Evolutionary conservation across 2,113 vertebrate species (phyloP).

Genomic region (Amphilophus citrinellus): DNA sequence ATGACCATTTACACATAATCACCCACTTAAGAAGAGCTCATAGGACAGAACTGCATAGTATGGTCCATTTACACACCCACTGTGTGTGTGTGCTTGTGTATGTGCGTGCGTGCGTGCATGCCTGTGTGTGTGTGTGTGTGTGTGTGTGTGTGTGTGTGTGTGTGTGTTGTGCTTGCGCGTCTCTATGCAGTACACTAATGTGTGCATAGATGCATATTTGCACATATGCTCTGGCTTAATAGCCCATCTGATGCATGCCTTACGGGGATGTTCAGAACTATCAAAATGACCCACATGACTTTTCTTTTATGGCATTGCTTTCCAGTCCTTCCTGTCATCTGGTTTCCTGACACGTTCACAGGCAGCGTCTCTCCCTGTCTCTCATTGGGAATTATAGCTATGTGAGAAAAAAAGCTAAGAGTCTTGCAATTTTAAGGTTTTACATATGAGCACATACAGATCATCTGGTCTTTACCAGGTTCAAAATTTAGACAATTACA

Average conservation of each 20-base stretch:
- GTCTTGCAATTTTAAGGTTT: too few species aligned
- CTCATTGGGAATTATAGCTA: background rate
- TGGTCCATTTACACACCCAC: constrained; percentile 59
- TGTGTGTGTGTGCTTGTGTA: constrained; percentile 12
- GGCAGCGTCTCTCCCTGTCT: background rate
- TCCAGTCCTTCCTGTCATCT: constrained; percentile 1
- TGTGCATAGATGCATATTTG: constrained; percentile 26
- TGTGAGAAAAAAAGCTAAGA: background rate
- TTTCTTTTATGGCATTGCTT: constrained; percentile 36
- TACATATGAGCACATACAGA: too few species aligned
- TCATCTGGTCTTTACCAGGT: too few species aligned
- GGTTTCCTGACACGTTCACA: background rate
- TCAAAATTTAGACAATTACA: too few species aligned
- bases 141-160: constrained; percentile 32
- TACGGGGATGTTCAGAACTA: constrained; percentile 64
- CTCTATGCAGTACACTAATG: background rate
- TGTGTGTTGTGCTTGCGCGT: background rate
- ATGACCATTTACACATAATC: constrained; percentile 76
- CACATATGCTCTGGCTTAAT: constrained; percentile 63
- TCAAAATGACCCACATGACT: constrained; percentile 58
- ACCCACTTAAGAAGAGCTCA: constrained; percentile 72
- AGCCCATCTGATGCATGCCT: constrained; percentile 71
- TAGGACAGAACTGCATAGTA: constrained; percentile 61
- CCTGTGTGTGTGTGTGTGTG: background rate
- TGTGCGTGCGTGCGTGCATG: background rate